Evolutionary conservation across 1,140 invertebrate genomes (phyloP), one percentile per base, ranked within the genome.

Genomic region (Paracyclopina nana): DNA sequence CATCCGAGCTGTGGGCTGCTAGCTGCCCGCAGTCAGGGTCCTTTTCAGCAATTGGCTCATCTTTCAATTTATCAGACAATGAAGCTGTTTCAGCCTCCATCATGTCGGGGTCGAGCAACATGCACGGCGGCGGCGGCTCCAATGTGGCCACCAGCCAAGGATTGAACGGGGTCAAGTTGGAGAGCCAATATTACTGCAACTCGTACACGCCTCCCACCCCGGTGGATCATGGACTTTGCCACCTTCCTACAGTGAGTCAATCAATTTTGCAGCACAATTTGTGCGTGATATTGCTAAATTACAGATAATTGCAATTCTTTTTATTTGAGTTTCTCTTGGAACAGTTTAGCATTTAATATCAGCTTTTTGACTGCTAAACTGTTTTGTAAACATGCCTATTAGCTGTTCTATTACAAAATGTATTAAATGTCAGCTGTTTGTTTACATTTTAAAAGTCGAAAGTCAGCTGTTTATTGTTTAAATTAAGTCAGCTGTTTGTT

Each of bases 181-280:
- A 52, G 20, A 38, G 24, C 24, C 26, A 41, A 14, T 52, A 52
- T 45, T 52, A 52, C 30, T 45, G 41, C 26, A 52, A 52, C 31
- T 52, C 50, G 12, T 52, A 52, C 38, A 52, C 50, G 9, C 50
- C 50, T 20, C 50, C 50, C 6, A 27, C 16, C 16, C 24, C 31
- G n/a, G 31, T 40, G 50, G 50, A 52, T 29, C 50, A 52, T 52
- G 30, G 45, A 26, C 34, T 44, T 25, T 43, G 24, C 43, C 31
- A 42, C 43, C 40, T 11, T 25, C 31, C 27, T 52, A 52, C 38
- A 52, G 50, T 52, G 43, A 52, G 50, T 52, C 5, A 4, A n/a
- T n/a, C n/a, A n/a, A n/a, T n/a, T n/a, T n/a, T n/a, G n/a, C n/a
- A n/a, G n/a, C n/a, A n/a, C n/a, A n/a, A n/a, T n/a, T n/a, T n/a